Percentiles rank a stretch among this genome's conserved stretches.
phyloP scores from a whole-genome alignment of 2,888 invertebrate genomes.

The Pseudococcus viburni region DNA sequence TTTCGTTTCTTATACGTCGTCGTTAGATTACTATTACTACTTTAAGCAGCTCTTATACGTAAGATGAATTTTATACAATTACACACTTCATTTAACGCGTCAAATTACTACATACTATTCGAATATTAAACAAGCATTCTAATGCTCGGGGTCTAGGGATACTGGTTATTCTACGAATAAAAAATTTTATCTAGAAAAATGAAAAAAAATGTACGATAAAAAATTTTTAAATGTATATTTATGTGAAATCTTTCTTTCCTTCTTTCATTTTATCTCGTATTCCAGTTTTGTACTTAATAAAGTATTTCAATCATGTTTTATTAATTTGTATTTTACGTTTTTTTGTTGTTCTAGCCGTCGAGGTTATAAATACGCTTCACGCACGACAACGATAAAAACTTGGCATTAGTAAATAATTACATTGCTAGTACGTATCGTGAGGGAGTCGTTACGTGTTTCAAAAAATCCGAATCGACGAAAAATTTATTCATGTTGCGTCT shows the following conservation, averaged over 20 bases:
- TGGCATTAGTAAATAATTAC: constrained; percentile 22
- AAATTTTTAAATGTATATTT: constrained; percentile 53
- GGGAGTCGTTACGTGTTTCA: background rate
- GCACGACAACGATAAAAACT: background rate
- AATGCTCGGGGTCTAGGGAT: constrained; percentile 43
- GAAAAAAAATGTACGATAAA: constrained; percentile 38
- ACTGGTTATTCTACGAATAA: constrained; percentile 39
- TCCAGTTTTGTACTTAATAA: constrained; percentile 63
- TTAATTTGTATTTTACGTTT: constrained; percentile 52
- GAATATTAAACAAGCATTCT: constrained; percentile 28
- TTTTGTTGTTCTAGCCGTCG: constrained; percentile 6
- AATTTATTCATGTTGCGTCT: background rate
- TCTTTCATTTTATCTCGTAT: constrained; percentile 46
- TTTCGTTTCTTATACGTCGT: constrained; percentile 19
- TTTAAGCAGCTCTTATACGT: constrained; percentile 44
- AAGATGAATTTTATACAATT: constrained; percentile 40
- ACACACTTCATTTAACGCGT: constrained; percentile 52
- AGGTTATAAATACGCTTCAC: constrained; percentile 21
- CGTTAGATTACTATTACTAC: constrained; percentile 1
- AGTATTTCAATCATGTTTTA: constrained; percentile 53
- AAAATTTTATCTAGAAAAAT: background rate
- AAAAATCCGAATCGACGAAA: background rate
- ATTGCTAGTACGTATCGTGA: background rate
- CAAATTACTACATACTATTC: constrained; percentile 29
- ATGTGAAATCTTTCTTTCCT: constrained; percentile 11